These are phyloP conservation scores for Neoitamus cyanurus DNA, from an alignment of 2,888 invertebrate species.

Conservation along the genomic window DNA sequence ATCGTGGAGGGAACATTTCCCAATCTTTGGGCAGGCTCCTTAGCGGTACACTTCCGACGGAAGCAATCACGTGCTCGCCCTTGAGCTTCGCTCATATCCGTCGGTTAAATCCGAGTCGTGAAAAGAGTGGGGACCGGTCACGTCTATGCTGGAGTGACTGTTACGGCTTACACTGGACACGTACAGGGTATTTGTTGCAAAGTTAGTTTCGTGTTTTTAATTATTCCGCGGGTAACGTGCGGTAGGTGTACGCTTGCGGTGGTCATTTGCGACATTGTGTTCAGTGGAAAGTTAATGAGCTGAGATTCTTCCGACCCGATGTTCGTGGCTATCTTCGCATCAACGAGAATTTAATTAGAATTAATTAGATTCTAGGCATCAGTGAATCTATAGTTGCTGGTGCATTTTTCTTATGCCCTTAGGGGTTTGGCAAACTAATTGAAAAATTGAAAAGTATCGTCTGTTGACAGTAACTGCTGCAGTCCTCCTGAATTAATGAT, in stretches of 20 bases:
- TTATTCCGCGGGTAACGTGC: constrained; percentile 2
- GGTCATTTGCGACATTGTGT: constrained; percentile 12
- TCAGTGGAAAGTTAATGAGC: neutral
- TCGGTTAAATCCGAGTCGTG: neutral
- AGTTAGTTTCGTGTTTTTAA: constrained; percentile 41
- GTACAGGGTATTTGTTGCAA: constrained; percentile 28
- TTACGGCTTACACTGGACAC: neutral
- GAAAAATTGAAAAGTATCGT: neutral
- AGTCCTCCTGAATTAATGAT: neutral
- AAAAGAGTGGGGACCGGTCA: constrained; percentile 11
- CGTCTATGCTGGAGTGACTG: constrained; percentile 9
- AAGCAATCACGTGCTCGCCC: constrained; percentile 4
- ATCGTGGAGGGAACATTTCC: constrained; percentile 35
- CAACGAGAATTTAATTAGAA: neutral
- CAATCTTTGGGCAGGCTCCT: neutral
- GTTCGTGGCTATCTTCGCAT: neutral
- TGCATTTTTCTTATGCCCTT: neutral
- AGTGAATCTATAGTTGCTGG: neutral
- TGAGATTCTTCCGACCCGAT: neutral
- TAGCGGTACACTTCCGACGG: neutral
- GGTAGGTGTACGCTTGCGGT: constrained; percentile 3
- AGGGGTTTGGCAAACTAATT: neutral
- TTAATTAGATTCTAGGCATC: neutral
- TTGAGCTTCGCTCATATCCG: neutral
- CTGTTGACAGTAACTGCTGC: neutral